phyloP scores from a whole-genome alignment of 1,140 invertebrate species.

The Batillaria attramentaria region DNA sequence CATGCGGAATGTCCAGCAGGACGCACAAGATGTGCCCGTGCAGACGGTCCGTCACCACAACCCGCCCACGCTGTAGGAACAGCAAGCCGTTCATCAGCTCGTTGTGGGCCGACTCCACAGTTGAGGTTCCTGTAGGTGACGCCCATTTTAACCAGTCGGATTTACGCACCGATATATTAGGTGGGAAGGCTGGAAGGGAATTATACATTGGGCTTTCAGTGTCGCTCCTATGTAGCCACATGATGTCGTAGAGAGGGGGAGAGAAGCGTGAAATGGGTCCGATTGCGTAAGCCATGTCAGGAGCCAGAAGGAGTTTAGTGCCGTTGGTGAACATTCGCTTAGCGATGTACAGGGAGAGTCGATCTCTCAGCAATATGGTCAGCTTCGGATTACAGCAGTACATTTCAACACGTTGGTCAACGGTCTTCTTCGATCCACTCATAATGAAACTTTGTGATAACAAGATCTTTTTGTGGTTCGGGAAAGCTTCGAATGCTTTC shows the following conservation, averaged over 20 bases:
- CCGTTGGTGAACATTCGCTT: slow-evolving; percentile 20
- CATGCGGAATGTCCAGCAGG: slow-evolving; percentile 47
- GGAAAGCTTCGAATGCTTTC: slow-evolving; percentile 32
- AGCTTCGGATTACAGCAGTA: slow-evolving; percentile 37
- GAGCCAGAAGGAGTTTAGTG: slow-evolving; percentile 27
- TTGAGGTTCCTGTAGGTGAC: not conserved
- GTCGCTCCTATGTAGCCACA: slow-evolving; percentile 35
- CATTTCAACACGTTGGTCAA: not conserved
- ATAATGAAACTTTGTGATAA: slow-evolving; percentile 45
- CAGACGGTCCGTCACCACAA: slow-evolving; percentile 49
- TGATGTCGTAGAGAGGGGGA: slow-evolving; percentile 30
- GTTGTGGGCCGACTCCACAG: slow-evolving; percentile 20
- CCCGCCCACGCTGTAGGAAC: slow-evolving; percentile 37
- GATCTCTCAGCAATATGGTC: slow-evolving; percentile 41
- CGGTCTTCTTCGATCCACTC: not conserved
- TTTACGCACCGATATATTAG: not conserved
- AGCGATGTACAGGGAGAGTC: slow-evolving; percentile 34
- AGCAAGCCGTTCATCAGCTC: slow-evolving; percentile 4
- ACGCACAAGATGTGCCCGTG: slow-evolving; percentile 46
- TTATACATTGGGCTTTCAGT: slow-evolving; percentile 23
- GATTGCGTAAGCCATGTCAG: slow-evolving; percentile 38
- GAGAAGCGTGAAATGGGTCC: slow-evolving; percentile 19
- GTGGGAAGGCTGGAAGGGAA: not conserved
- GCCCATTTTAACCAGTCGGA: slow-evolving; percentile 28
- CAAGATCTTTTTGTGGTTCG: slow-evolving; percentile 23